These are phyloP conservation scores for Pachycephala philippinensis DNA, from an alignment of 2,113 vertebrate species.

Conservation along the genomic window DNA sequence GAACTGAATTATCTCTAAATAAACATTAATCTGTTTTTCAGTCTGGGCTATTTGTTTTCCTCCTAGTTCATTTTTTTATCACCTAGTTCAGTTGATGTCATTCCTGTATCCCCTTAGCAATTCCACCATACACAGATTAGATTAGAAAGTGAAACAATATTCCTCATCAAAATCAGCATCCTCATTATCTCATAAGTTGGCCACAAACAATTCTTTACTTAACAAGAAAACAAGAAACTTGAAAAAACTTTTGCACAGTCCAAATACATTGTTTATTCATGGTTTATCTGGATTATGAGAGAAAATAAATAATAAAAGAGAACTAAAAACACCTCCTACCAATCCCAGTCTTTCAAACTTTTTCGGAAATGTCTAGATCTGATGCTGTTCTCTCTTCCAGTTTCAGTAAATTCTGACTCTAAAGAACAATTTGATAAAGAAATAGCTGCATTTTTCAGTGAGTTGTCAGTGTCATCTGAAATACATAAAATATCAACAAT, in stretches of 20 bases:
- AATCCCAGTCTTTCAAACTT: background rate
- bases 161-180: background rate
- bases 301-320: background rate
- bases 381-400: slow-evolving; percentile 17
- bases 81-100: background rate
- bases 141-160: background rate
- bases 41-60: background rate
- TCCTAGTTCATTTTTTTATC: background rate
- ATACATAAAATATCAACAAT: background rate
- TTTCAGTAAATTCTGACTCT: background rate
- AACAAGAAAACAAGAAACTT: background rate
- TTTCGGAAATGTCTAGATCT: slow-evolving; percentile 28
- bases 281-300: background rate
- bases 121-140: background rate
- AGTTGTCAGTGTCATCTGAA: slow-evolving; percentile 41
- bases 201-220: background rate
- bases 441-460: slow-evolving; percentile 49
- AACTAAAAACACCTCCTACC: slow-evolving; percentile 59
- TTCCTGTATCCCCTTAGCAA: background rate
- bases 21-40: background rate
- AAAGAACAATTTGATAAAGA: slow-evolving; percentile 23
- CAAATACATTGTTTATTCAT: background rate
- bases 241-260: background rate
- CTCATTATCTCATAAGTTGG: background rate
- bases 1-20: background rate